phyloP scores from a whole-genome alignment of 2,113 vertebrate genomes.

The Rhinolophus sinicus region DNA sequence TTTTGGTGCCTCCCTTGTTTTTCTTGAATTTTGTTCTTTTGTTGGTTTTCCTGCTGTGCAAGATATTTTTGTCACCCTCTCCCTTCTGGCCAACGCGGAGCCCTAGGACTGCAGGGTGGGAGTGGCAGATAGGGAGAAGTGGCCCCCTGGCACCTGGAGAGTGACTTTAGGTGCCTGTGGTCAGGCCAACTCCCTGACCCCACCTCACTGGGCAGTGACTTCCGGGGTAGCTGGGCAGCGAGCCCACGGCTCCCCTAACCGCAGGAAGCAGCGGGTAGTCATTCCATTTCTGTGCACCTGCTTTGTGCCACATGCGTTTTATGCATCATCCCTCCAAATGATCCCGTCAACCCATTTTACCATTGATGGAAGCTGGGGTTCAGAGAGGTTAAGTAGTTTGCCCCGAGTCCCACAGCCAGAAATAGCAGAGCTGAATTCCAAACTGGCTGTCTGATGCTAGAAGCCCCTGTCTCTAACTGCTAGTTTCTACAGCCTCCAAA shows the following conservation, averaged over 20 bases:
- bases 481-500: not conserved
- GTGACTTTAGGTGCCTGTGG: not conserved
- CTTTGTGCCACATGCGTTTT: not conserved
- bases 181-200: not conserved
- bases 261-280: not conserved
- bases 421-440: not conserved
- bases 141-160: not conserved
- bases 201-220: not conserved
- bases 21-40: conserved; percentile 61
- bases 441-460: not conserved
- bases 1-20: conserved; percentile 72
- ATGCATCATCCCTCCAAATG: fast-evolving
- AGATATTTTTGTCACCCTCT: conserved; percentile 71
- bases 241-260: fast-evolving
- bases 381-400: not conserved
- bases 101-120: not conserved
- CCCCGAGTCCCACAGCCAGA: not conserved
- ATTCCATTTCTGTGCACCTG: not conserved
- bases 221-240: fast-evolving
- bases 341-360: not conserved
- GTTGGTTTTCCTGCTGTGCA: conserved; percentile 54
- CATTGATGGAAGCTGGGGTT: not conserved
- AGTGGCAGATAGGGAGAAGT: not conserved
- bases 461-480: not conserved
- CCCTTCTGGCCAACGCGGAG: not conserved